phyloP scores from a whole-genome alignment of 2,797 vertebrate species.

The Rhadinocentrus ornatus region DNA sequence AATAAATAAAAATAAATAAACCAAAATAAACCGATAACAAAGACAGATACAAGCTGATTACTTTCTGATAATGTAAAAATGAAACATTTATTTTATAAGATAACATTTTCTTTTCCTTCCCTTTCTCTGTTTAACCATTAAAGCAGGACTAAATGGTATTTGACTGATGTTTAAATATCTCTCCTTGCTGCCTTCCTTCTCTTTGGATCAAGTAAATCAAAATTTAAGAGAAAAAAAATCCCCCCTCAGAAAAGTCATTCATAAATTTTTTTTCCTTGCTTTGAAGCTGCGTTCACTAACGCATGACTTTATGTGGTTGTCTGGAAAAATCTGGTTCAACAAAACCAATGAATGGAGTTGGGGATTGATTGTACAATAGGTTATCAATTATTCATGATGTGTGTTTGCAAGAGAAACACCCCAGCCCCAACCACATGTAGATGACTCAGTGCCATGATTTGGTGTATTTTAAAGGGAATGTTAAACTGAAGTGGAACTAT shows the following conservation, averaged over 20 bases:
- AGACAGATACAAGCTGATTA: too few relatives aligned
- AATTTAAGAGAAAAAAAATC: neutral
- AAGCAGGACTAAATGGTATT: conserved; percentile 6
- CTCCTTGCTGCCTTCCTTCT: neutral
- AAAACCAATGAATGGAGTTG: conserved; percentile 12
- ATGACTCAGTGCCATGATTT: neutral
- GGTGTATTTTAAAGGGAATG: neutral
- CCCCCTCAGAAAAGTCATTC: conserved; percentile 19
- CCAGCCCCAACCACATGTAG: neutral
- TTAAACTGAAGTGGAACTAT: too few relatives aligned
- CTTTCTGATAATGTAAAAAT: neutral
- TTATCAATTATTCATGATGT: conserved; percentile 53
- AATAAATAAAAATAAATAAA: too few relatives aligned
- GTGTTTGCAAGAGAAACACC: conserved; percentile 21
- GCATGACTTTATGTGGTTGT: conserved; percentile 24
- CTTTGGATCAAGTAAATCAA: conserved; percentile 12
- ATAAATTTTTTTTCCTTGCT: neutral
- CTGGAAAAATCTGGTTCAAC: conserved; percentile 16
- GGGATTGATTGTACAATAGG: conserved; percentile 23
- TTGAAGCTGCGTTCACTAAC: conserved; percentile 15
- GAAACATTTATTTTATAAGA: neutral
- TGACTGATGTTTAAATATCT: conserved; percentile 29
- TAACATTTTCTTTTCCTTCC: neutral
- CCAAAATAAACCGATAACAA: too few relatives aligned
- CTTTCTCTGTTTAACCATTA: neutral